Percentiles rank a stretch among this genome's conserved stretches.
Conservation (phyloP, 2,113 vertebrate species). For the Calyptommatus sinebrachiatus region DNA sequence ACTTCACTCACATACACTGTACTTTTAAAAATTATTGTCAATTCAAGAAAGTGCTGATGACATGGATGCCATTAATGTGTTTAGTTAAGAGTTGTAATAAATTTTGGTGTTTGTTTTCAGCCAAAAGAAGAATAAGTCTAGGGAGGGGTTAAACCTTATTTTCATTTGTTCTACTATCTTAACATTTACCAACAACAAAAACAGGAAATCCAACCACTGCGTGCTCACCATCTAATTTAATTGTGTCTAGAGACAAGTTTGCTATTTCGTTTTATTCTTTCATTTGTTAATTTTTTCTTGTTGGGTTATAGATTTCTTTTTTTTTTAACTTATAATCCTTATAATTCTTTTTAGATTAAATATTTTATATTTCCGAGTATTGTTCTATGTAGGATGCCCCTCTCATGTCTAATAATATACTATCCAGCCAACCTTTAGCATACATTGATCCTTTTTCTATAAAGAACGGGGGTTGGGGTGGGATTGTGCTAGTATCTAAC, state of each 20-base stretch:
- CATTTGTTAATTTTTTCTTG: not conserved
- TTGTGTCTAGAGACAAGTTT: not conserved
- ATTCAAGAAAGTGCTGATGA: no score
- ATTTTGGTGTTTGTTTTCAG: not conserved
- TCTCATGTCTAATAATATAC: rapidly evolving
- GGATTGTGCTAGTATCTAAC: not conserved
- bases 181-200: not conserved
- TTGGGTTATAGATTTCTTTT: not conserved
- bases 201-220: not conserved
- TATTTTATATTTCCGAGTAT: not conserved
- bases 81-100: not conserved
- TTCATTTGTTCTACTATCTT: not conserved
- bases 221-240: not conserved
- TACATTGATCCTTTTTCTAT: not conserved
- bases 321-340: not conserved
- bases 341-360: not conserved
- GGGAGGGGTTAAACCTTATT: not conserved
- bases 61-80: not conserved
- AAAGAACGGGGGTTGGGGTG: not conserved
- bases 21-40: no score
- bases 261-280: not conserved
- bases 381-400: not conserved
- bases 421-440: not conserved
- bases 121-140: not conserved
- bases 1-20: not conserved